phyloP scores from a whole-genome alignment of 2,113 vertebrate species.

The Acanthisitta chloris region DNA sequence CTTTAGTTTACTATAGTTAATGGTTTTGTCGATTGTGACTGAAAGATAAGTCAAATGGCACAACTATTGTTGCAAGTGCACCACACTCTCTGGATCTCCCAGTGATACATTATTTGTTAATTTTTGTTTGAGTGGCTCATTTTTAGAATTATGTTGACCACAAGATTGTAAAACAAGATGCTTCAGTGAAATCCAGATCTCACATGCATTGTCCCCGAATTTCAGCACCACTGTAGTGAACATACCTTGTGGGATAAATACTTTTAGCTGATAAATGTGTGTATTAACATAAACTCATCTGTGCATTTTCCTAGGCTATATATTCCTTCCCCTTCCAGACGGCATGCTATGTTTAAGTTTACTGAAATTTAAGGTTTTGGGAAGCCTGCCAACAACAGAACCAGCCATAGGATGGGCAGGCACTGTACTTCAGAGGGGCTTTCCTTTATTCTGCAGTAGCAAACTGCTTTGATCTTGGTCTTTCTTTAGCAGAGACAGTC shows the following conservation, averaged over 20 bases:
- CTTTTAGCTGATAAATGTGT: background rate
- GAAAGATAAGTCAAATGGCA: background rate
- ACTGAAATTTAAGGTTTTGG: background rate
- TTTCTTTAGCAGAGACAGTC: background rate
- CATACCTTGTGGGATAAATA: background rate
- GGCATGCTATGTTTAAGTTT: background rate
- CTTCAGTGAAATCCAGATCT: background rate
- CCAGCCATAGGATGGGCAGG: background rate
- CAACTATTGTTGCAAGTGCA: background rate
- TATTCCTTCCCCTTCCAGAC: background rate
- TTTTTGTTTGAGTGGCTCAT: background rate
- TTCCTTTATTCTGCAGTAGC: background rate
- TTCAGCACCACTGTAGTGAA: fast-evolving
- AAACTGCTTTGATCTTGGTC: background rate
- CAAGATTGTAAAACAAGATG: background rate
- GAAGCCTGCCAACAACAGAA: background rate
- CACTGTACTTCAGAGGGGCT: background rate
- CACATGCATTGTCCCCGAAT: background rate
- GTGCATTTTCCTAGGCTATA: background rate
- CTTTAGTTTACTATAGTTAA: background rate
- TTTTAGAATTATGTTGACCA: background rate
- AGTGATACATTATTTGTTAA: background rate
- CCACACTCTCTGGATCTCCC: background rate
- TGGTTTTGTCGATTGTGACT: background rate
- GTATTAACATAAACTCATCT: background rate